These are phyloP conservation scores for Garra rufa DNA, from an alignment of 2,113 vertebrate genomes.

Conservation along the genomic window DNA sequence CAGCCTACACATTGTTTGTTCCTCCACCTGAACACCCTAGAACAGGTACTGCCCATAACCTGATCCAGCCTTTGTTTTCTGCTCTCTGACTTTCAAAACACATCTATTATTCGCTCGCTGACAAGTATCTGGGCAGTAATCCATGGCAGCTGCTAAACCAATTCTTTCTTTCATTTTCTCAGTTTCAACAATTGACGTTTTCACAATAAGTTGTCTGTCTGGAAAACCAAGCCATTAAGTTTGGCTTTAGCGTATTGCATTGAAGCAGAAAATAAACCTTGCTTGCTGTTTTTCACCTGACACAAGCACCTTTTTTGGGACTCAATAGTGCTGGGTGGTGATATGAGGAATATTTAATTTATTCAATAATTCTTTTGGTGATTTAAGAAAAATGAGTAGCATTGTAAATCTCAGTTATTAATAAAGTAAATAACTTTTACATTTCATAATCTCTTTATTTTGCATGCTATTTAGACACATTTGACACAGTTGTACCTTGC, in stretches of 20 bases:
- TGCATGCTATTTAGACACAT: too few relatives aligned
- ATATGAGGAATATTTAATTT: background rate
- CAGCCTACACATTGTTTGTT: background rate
- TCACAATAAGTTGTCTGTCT: slow-evolving; percentile 4
- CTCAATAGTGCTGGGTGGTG: background rate
- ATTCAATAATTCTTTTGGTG: background rate
- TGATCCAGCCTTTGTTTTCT: background rate
- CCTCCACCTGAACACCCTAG: slow-evolving; percentile 6
- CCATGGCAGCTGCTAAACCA: slow-evolving; percentile 16
- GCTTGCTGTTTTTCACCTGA: too few relatives aligned
- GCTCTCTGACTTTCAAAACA: background rate
- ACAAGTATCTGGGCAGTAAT: slow-evolving; percentile 9
- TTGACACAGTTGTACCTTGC: too few relatives aligned
- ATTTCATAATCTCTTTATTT: too few relatives aligned
- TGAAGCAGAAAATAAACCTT: slow-evolving; percentile 38
- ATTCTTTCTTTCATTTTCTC: background rate
- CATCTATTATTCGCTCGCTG: slow-evolving; percentile 19
- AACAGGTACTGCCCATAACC: slow-evolving; percentile 1
- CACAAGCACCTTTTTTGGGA: background rate
- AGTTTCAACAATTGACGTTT: slow-evolving; percentile 1
- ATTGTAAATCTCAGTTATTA: background rate
- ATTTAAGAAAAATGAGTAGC: background rate
- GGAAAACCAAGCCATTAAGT: slow-evolving; percentile 36
- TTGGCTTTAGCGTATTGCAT: slow-evolving; percentile 31
- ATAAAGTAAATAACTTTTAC: too few relatives aligned